A percentile compares a stretch with the other conserved stretches of the same genome.
Evolutionary conservation across 1,140 invertebrate genomes (phyloP).

Genomic region (Neocloeon triangulifer): DNA sequence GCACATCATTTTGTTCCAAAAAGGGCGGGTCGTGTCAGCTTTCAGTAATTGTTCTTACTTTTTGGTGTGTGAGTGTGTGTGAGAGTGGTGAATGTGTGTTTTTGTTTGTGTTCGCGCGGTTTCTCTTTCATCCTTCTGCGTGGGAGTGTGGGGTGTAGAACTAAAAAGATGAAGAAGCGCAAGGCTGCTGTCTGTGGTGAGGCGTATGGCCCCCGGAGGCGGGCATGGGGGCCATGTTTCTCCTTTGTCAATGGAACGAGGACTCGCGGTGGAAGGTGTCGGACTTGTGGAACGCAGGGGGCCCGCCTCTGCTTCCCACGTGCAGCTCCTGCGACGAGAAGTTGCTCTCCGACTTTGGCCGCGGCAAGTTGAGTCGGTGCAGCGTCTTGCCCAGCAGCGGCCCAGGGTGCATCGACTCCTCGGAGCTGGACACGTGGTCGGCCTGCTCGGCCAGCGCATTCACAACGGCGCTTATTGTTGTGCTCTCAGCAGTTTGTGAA

Average conservation of each 20-base stretch:
- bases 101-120: slow-evolving; percentile 6
- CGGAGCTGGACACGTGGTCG: slow-evolving; percentile 51
- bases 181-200: background rate
- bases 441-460: slow-evolving; percentile 73
- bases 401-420: slow-evolving; percentile 32
- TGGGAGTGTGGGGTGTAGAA: background rate
- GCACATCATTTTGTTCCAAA: too few species aligned
- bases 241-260: slow-evolving; percentile 53
- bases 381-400: slow-evolving; percentile 38
- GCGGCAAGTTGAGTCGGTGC: slow-evolving; percentile 35
- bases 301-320: slow-evolving; percentile 20
- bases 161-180: slow-evolving; percentile 2
- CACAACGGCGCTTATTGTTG: slow-evolving; percentile 76
- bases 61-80: slow-evolving; percentile 7
- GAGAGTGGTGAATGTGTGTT: slow-evolving; percentile 10
- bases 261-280: slow-evolving; percentile 43
- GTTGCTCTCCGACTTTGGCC: slow-evolving; percentile 64
- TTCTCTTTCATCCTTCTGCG: background rate
- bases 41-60: too few species aligned
- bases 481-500: slow-evolving; percentile 60
- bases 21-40: too few species aligned
- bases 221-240: slow-evolving; percentile 1
- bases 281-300: slow-evolving; percentile 52
- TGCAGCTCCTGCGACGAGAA: slow-evolving; percentile 38
- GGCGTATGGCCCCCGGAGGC: background rate